These are phyloP conservation scores for Hedya salicella DNA, from an alignment of 2,888 invertebrate genomes.

Conservation along the genomic window DNA sequence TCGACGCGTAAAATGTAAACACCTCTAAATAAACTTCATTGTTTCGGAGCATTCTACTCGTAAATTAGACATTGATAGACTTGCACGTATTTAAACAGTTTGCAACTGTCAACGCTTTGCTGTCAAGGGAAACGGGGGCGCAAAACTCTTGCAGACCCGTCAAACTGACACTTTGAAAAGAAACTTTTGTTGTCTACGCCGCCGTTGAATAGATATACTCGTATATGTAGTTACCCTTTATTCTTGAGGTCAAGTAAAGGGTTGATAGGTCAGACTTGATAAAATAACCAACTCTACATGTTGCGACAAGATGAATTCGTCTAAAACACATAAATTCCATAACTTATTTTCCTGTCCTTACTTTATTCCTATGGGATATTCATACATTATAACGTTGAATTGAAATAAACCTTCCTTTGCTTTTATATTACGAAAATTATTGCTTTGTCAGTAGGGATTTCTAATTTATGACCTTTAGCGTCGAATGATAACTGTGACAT, in stretches of 20 bases:
- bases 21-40: neutral
- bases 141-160: neutral
- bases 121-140: neutral
- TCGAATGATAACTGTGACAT: no score
- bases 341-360: no score
- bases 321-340: no score
- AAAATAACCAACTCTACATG: no score
- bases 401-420: no score
- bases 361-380: no score
- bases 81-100: conserved; percentile 36
- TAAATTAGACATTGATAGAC: conserved; percentile 29
- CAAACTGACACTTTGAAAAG: conserved; percentile 16
- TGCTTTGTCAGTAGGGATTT: no score
- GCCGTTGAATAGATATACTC: neutral
- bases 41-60: conserved; percentile 1
- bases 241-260: neutral
- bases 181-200: neutral
- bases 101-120: conserved; percentile 23
- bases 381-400: no score
- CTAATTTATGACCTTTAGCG: no score
- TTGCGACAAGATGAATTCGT: no score
- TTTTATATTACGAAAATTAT: no score
- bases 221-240: neutral
- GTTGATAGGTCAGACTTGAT: no score
- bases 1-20: neutral